Percentiles rank a stretch among this genome's conserved stretches.
phyloP scores from a whole-genome alignment of 2,888 invertebrate genomes.

The Drosophila gaucha region DNA sequence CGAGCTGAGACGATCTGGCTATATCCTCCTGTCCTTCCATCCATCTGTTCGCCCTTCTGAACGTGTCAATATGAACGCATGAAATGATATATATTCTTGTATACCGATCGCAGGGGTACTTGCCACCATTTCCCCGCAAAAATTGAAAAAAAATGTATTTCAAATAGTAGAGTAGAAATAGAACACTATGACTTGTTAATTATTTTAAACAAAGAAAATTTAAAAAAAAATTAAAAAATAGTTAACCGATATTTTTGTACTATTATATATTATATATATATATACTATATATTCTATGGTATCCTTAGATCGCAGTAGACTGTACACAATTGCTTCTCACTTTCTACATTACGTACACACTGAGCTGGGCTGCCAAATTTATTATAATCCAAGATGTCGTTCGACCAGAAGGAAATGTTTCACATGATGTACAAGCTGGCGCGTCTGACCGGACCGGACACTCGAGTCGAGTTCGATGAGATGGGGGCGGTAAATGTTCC shows the following conservation, averaged over 20 bases:
- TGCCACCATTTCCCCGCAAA: too few species aligned
- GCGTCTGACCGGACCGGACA: conserved; percentile 44
- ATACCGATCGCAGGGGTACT: too few species aligned
- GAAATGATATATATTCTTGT: too few species aligned
- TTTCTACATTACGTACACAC: background rate
- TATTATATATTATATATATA: background rate
- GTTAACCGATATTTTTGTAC: too few species aligned
- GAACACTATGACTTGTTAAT: too few species aligned
- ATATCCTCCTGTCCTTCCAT: too few species aligned
- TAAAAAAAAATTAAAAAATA: background rate
- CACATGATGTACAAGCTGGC: conserved; percentile 63
- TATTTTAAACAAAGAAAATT: too few species aligned
- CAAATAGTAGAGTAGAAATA: too few species aligned
- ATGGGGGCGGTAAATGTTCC: conserved; percentile 97
- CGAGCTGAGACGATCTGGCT: too few species aligned
- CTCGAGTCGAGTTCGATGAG: conserved; percentile 90
- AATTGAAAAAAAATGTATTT: too few species aligned
- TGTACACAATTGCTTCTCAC: background rate
- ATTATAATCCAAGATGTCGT: conserved; percentile 55
- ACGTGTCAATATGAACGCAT: too few species aligned
- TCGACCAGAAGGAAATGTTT: conserved; percentile 66
- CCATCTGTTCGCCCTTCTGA: too few species aligned
- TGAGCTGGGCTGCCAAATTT: background rate
- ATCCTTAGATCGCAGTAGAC: conserved; percentile 17
- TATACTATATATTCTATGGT: background rate